Percentiles rank a stretch among this genome's conserved stretches.
Evolutionary conservation across 2,797 vertebrate genomes (phyloP).

Genomic region (Luscinia megarhynchos): DNA sequence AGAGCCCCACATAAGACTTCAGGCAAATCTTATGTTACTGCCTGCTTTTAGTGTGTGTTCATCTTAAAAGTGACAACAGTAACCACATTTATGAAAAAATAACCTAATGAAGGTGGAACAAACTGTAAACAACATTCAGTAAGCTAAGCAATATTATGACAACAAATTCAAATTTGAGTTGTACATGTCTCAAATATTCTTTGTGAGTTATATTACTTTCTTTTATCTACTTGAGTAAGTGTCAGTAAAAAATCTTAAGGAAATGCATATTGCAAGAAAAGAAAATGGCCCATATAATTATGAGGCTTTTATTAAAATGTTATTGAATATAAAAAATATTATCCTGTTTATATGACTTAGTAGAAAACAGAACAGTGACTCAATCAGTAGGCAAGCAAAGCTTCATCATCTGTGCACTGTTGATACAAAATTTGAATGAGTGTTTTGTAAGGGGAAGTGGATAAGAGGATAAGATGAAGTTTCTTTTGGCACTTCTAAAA

Average conservation of each 20-base stretch:
- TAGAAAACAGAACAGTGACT: neutral
- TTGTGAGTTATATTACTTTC: neutral
- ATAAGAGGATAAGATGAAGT: neutral
- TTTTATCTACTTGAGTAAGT: neutral
- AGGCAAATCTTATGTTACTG: neutral
- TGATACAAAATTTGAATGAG: neutral
- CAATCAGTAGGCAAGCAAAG: neutral
- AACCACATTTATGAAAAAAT: neutral
- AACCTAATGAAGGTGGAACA: neutral
- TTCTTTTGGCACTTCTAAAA: neutral
- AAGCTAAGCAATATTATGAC: neutral
- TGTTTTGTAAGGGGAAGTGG: neutral
- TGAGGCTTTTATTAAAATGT: neutral
- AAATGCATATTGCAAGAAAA: neutral
- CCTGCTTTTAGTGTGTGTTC: neutral
- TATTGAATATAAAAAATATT: neutral
- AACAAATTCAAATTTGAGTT: neutral
- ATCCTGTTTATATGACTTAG: neutral
- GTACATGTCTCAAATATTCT: neutral
- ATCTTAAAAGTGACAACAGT: conserved; percentile 7
- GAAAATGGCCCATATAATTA: neutral
- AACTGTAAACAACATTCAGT: neutral
- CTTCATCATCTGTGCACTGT: neutral
- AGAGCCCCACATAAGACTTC: neutral
- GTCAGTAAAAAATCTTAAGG: neutral